Base-by-base conservation (phyloP, 2,113 vertebrate genomes). In the Micromys minutus region DNA sequence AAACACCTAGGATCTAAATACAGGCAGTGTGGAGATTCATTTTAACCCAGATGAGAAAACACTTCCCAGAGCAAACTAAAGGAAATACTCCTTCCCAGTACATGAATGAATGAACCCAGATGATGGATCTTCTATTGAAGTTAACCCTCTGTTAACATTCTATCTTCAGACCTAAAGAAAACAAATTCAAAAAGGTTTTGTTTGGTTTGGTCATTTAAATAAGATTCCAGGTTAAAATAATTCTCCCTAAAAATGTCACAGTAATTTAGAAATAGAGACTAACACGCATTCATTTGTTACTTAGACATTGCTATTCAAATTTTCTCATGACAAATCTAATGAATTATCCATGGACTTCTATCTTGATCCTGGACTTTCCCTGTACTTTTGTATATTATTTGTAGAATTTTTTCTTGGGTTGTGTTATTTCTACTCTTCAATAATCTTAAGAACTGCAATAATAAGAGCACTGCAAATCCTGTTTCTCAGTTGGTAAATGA, bases 1-100 rank as follows among this genome's bases (percentile, higher is more conserved):
- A 88, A 91, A 93, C 47, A 94, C 90, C 77, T 96, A 97, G 93
- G 88, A 97, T 67, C 81, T 90, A 87, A 95, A 88, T 67, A 61
- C 55, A 86, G 74, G 57, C 95, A 22, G 85, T 55, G 0, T 34
- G 42, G 61, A 80, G 90, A 86, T 95, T 90, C 52, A 88, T 77
- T 95, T 93, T 90, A 61, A 92, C 65, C 77, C 94, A 96, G 92
- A 93, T 92, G 90, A 72, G 90, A 72, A 91, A 71, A 67, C 85
- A 21, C 59, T 69, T 84, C 42, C 10, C 29, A 90, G 79, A 81
- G 79, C 45, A 85, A 52, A 81, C 79, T 87, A 59, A 5, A 69
- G 72, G 55, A 77, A 89, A 93, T 50, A 76, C 86, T 90, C 90
- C 74, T 89, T 93, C 90, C 93, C 57, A 75, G 85, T 47, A 55